Conservation (phyloP, 1,140 invertebrate species). For the Micrasema minimum region DNA sequence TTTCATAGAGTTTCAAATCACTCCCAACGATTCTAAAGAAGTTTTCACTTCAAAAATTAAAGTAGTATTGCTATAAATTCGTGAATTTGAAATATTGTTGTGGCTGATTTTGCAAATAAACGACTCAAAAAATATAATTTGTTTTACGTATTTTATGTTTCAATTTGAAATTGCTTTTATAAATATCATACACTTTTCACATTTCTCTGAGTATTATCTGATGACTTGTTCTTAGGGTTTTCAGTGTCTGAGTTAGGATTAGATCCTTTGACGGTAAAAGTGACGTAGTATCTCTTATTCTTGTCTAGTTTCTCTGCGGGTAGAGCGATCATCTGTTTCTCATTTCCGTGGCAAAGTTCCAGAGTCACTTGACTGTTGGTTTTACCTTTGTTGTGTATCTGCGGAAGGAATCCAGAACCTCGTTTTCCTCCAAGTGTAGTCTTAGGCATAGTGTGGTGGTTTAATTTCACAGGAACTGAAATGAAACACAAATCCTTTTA, state of each 20-base stretch:
- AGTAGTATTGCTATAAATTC: no score
- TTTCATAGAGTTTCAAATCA: no score
- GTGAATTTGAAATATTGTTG: no score
- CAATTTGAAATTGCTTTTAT: no score
- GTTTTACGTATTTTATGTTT: no score
- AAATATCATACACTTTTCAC: slow-evolving; percentile 50
- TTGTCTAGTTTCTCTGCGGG: slow-evolving; percentile 86
- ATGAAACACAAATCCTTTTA: slow-evolving; percentile 46
- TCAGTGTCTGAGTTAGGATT: slow-evolving; percentile 64
- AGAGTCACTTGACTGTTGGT: slow-evolving; percentile 71
- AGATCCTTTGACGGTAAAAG: slow-evolving; percentile 84
- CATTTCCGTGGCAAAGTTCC: slow-evolving; percentile 81
- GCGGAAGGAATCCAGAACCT: slow-evolving; percentile 71
- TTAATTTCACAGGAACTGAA: slow-evolving; percentile 75
- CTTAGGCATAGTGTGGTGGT: slow-evolving; percentile 81
- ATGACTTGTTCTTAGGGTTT: slow-evolving; percentile 54
- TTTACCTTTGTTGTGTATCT: slow-evolving; percentile 67
- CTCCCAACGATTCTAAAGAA: no score
- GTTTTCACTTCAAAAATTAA: no score
- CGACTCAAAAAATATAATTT: no score
- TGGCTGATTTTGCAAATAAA: no score
- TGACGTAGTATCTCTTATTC: slow-evolving; percentile 90
- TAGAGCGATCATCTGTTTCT: slow-evolving; percentile 85
- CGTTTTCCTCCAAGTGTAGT: slow-evolving; percentile 58
- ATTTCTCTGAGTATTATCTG: slow-evolving; percentile 47